These are phyloP conservation scores for Scyliorhinus canicula DNA, from an alignment of 2,797 vertebrate genomes.

Conservation along the genomic window DNA sequence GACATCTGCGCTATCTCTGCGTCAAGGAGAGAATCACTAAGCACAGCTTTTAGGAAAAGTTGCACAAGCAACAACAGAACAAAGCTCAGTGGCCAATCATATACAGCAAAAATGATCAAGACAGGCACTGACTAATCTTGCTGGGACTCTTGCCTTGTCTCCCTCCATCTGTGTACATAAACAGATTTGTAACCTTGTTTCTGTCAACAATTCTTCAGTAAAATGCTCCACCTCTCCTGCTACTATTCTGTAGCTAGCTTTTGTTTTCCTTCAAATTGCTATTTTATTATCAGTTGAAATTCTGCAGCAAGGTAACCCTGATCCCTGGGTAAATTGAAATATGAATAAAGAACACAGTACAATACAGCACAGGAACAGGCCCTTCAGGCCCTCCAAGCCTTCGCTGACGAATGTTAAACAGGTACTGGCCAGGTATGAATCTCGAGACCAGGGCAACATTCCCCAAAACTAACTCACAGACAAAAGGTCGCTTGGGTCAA, in stretches of 20 bases:
- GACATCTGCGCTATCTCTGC: too few species aligned
- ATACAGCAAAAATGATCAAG: neutral
- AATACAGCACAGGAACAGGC: too few species aligned
- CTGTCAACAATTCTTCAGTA: neutral
- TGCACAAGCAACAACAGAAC: neutral
- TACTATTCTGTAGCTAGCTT: neutral
- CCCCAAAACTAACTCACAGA: too few species aligned
- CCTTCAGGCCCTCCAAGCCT: too few species aligned
- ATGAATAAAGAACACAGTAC: too few species aligned
- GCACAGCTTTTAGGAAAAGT: neutral
- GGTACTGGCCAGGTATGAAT: too few species aligned
- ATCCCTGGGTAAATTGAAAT: too few species aligned
- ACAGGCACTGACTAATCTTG: neutral
- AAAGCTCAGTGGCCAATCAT: neutral
- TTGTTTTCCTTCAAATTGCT: neutral
- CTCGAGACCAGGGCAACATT: too few species aligned
- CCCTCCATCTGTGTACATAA: constrained; percentile 17
- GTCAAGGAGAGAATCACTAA: neutral
- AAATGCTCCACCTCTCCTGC: neutral
- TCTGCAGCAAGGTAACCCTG: neutral
- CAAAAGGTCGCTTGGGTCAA: too few species aligned
- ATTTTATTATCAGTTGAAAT: neutral
- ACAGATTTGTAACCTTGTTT: neutral
- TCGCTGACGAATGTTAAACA: too few species aligned
- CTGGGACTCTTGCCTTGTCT: neutral